Conservation (phyloP, 2,888 invertebrate genomes). For the Limnephilus auricula region DNA sequence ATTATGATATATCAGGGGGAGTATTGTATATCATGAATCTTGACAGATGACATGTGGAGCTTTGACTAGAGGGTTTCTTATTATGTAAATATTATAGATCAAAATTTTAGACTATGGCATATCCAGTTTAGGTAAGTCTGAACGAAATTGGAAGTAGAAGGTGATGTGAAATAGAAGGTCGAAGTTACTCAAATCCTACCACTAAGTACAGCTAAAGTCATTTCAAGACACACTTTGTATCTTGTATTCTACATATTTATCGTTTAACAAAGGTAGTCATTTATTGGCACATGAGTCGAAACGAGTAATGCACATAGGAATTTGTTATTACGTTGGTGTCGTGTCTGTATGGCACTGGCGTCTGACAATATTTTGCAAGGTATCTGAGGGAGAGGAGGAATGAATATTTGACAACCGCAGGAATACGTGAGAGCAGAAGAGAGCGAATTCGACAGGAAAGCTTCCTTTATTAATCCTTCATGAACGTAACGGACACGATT, state of each 20-base stretch:
- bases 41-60: too few relatives aligned
- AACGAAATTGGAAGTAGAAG: neutral
- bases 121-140: too few relatives aligned
- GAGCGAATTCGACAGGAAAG: conserved; percentile 40
- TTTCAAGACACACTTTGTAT: too few relatives aligned
- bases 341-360: neutral
- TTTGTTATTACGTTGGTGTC: neutral
- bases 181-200: too few relatives aligned
- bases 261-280: too few relatives aligned
- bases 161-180: neutral
- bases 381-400: neutral
- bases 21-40: neutral
- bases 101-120: too few relatives aligned
- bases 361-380: neutral
- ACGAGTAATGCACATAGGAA: neutral
- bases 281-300: too few relatives aligned
- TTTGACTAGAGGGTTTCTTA: too few relatives aligned
- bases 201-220: too few relatives aligned
- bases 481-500: conserved; percentile 56
- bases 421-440: neutral
- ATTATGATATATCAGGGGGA: neutral
- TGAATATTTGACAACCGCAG: conserved; percentile 42
- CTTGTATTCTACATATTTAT: too few relatives aligned
- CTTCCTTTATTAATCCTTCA: conserved; percentile 54
- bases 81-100: too few relatives aligned